Percentiles rank a stretch among this genome's conserved stretches.
phyloP scores from a whole-genome alignment of 2,888 invertebrate genomes.

The Drosophila phalerata region DNA sequence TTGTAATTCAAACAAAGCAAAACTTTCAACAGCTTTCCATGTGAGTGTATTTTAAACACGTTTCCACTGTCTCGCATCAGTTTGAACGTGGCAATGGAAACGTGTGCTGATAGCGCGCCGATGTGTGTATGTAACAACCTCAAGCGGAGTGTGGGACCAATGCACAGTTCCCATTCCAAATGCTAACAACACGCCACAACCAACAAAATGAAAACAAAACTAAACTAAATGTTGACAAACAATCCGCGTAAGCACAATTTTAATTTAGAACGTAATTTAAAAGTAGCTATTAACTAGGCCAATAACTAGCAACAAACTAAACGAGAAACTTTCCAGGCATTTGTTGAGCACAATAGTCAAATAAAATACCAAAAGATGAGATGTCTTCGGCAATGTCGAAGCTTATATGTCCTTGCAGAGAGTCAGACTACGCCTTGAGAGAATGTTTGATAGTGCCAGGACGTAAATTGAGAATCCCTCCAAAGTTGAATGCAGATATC shows the following conservation, averaged over 20 bases:
- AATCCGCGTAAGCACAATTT: constrained; percentile 81
- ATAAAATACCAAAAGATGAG: constrained; percentile 27
- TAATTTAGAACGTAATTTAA: constrained; percentile 66
- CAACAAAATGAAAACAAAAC: constrained; percentile 6
- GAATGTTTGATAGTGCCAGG: constrained; percentile 1
- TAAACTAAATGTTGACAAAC: constrained; percentile 48
- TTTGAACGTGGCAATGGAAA: constrained; percentile 30
- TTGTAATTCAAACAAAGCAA: constrained; percentile 53
- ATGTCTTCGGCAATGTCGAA: constrained; percentile 40
- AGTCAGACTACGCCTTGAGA: not conserved
- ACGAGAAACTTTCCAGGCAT: constrained; percentile 56
- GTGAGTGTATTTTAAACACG: constrained; percentile 14
- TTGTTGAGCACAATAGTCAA: constrained; percentile 64
- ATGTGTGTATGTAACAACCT: constrained; percentile 42
- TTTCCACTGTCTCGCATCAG: constrained; percentile 26
- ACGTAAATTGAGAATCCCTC: constrained; percentile 62
- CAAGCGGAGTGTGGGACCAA: constrained; percentile 55
- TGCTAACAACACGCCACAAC: constrained; percentile 66
- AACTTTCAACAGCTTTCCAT: constrained; percentile 66
- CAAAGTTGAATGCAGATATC: constrained; percentile 56
- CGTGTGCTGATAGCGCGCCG: constrained; percentile 20
- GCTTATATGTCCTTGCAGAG: constrained; percentile 27
- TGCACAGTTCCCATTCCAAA: constrained; percentile 53
- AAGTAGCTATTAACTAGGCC: constrained; percentile 68
- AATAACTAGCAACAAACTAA: constrained; percentile 40